Conservation (phyloP, 2,113 vertebrate genomes). For the Prolemur simus region DNA sequence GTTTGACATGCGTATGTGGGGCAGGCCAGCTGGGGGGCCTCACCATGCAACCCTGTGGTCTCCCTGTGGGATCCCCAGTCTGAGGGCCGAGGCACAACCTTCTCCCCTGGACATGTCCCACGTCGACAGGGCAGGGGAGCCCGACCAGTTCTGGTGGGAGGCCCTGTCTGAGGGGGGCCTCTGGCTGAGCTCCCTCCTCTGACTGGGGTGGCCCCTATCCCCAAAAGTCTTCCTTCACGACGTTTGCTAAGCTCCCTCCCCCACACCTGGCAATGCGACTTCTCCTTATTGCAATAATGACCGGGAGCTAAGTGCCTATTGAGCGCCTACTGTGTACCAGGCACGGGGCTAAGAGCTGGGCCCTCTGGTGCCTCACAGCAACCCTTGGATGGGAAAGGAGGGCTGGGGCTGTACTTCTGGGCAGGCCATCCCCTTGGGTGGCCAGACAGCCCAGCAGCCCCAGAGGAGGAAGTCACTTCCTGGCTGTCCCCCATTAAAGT, state of each 20-base stretch:
- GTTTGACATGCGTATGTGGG: slow-evolving; percentile 96
- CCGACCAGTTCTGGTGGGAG: neutral
- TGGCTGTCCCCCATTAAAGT: neutral
- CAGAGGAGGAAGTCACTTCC: neutral
- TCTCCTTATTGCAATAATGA: neutral
- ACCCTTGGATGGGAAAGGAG: neutral
- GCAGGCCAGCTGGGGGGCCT: too few relatives aligned
- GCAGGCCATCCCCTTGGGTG: neutral
- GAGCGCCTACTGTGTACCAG: neutral
- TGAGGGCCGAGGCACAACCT: neutral
- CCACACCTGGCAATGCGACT: neutral
- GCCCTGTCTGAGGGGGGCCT: neutral
- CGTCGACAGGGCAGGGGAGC: neutral
- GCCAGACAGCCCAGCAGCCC: neutral
- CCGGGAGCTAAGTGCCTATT: neutral
- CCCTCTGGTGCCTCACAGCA: neutral
- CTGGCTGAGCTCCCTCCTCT: neutral
- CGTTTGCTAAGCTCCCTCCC: neutral
- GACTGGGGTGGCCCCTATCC: neutral
- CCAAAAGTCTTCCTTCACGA: neutral
- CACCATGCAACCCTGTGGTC: rapidly evolving
- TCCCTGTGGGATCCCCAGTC: neutral
- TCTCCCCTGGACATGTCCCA: neutral
- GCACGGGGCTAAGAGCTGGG: neutral
- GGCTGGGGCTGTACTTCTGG: neutral